These are phyloP conservation scores for Macrobrachium nipponense DNA, from an alignment of 1,140 invertebrate genomes.

Conservation along the genomic window DNA sequence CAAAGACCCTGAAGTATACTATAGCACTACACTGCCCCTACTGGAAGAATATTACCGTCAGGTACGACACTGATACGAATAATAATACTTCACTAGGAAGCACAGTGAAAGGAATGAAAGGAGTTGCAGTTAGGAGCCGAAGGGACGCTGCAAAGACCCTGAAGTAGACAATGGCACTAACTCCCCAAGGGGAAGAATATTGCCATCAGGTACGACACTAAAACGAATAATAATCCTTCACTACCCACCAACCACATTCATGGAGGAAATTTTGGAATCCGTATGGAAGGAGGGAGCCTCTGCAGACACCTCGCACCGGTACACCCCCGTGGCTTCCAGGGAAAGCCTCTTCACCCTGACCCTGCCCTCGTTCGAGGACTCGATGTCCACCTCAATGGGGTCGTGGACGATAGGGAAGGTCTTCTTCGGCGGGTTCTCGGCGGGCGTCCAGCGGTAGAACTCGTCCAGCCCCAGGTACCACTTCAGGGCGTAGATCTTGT, in stretches of 20 bases:
- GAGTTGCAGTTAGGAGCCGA: too few relatives aligned
- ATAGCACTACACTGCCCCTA: too few relatives aligned
- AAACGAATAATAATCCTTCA: not conserved
- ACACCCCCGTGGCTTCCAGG: not conserved
- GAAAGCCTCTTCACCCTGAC: not conserved
- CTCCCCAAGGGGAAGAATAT: too few relatives aligned
- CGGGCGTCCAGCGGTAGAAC: conserved; percentile 23
- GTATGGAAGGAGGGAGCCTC: not conserved
- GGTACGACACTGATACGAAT: too few relatives aligned
- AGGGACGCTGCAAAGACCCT: too few relatives aligned
- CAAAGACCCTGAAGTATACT: too few relatives aligned
- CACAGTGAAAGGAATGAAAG: too few relatives aligned
- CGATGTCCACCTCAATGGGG: conserved; percentile 1
- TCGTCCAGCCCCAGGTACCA: conserved; percentile 7
- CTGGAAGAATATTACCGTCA: too few relatives aligned
- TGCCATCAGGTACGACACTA: too few relatives aligned
- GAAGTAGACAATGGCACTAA: too few relatives aligned
- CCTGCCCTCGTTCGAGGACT: not conserved
- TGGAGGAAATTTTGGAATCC: not conserved
- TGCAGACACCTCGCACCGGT: not conserved
- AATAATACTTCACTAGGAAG: not conserved
- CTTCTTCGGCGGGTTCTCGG: conserved; percentile 12
- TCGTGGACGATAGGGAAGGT: not conserved
- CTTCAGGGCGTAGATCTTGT: conserved; percentile 2
- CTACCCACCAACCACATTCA: not conserved